Percentiles rank a stretch among this genome's conserved stretches.
Evolutionary conservation across 2,888 invertebrate species (phyloP).

Genomic region (Apoda limacodes): DNA sequence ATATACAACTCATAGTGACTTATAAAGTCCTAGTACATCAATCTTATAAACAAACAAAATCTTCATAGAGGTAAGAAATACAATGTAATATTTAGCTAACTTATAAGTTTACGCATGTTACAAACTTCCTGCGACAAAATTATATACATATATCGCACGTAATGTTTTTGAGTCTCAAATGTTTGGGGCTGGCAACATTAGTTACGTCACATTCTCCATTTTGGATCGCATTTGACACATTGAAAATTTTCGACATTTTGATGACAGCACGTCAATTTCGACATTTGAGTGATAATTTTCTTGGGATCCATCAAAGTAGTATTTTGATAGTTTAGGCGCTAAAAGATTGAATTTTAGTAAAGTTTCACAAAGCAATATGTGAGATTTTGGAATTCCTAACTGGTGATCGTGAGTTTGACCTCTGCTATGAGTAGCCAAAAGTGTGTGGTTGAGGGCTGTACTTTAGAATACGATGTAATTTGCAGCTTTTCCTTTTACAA

Average conservation of each 20-base stretch:
- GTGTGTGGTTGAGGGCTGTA: slow-evolving; percentile 64
- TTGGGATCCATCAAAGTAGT: slow-evolving; percentile 67
- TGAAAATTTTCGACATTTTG: slow-evolving; percentile 63
- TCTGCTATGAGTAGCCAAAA: slow-evolving; percentile 54
- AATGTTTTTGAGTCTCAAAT: too few relatives aligned
- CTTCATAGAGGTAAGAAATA: too few relatives aligned
- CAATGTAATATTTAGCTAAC: too few relatives aligned
- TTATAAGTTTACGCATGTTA: too few relatives aligned
- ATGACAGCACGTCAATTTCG: slow-evolving; percentile 70
- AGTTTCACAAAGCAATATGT: slow-evolving; percentile 45
- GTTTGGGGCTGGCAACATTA: too few relatives aligned
- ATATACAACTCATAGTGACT: too few relatives aligned
- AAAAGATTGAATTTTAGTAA: slow-evolving; percentile 52
- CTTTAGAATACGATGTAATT: slow-evolving; percentile 62
- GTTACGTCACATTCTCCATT: slow-evolving; percentile 44
- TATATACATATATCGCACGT: too few relatives aligned
- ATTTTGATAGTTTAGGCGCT: slow-evolving; percentile 66
- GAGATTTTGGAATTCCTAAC: slow-evolving; percentile 47
- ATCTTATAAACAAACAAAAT: too few relatives aligned
- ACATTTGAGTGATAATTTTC: slow-evolving; percentile 71
- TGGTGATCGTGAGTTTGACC: slow-evolving; percentile 35
- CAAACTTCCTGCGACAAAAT: too few relatives aligned
- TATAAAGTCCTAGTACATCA: too few relatives aligned
- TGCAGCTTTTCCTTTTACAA: slow-evolving; percentile 67
- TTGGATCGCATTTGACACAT: slow-evolving; percentile 61